phyloP scores from a whole-genome alignment of 2,888 invertebrate species.

The Capitulum mitella region DNA sequence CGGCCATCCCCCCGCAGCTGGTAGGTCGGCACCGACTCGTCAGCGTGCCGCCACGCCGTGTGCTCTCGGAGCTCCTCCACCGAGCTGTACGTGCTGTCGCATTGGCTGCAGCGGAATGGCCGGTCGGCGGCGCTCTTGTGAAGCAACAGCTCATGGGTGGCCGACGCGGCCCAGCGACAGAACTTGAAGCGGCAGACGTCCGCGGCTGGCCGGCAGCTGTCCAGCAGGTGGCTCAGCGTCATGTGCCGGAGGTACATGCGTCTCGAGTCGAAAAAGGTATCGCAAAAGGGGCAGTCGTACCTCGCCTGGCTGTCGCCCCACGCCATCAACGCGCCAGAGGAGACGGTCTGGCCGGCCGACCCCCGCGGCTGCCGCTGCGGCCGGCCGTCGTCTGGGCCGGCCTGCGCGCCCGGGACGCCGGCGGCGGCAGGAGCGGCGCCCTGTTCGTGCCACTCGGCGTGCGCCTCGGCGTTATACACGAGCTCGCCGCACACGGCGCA shows the following conservation, averaged over 20 bases:
- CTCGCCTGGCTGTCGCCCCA: background rate
- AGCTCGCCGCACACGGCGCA: background rate
- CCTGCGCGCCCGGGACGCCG: background rate
- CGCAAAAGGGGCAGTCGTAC: background rate
- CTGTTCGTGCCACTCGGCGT: too few relatives aligned
- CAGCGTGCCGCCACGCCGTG: background rate
- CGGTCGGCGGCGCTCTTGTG: background rate
- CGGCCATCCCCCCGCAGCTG: background rate
- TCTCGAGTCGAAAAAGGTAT: background rate
- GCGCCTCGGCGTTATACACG: background rate
- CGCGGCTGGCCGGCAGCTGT: too few relatives aligned
- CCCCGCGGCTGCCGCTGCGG: background rate
- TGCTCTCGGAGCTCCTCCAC: background rate
- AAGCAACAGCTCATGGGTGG: background rate
- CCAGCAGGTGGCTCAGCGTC: background rate
- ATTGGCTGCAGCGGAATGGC: background rate
- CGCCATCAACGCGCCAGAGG: background rate
- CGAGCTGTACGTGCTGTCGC: background rate
- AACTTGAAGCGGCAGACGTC: background rate
- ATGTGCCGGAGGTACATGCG: slow-evolving; percentile 2
- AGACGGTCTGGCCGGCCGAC: background rate
- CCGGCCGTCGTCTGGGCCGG: background rate
- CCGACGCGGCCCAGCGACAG: background rate
- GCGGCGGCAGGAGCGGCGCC: background rate
- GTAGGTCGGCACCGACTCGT: background rate